Evolutionary conservation across 53 echinoderm and acorn worm genomes (phyloP).

Genomic region (Paracentrotus lividus): DNA sequence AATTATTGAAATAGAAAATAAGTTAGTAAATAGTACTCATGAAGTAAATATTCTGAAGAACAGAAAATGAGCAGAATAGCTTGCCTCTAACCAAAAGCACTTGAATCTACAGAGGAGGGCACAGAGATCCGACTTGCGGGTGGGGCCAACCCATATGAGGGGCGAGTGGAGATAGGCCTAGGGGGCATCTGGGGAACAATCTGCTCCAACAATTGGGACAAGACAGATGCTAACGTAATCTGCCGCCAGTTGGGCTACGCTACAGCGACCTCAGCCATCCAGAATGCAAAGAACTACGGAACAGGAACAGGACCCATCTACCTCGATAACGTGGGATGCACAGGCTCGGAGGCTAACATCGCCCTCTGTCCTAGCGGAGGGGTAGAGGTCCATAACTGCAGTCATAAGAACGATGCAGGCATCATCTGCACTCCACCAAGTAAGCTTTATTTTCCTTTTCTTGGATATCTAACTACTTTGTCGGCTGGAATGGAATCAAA

Average conservation of each 20-base stretch:
- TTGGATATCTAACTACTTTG: too few relatives aligned
- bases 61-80: neutral
- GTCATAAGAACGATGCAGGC: conserved; percentile 63
- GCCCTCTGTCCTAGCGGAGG: conserved; percentile 61
- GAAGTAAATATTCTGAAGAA: neutral
- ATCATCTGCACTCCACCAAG: conserved; percentile 58
- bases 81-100: neutral
- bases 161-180: conserved; percentile 62
- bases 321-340: conserved; percentile 61
- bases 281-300: neutral
- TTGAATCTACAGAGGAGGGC: conserved; percentile 12
- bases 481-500: too few relatives aligned
- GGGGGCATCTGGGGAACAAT: conserved; percentile 68
- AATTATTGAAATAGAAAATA: too few relatives aligned
- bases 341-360: conserved; percentile 59
- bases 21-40: too few relatives aligned
- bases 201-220: conserved; percentile 69
- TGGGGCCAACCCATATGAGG: conserved; percentile 58
- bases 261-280: conserved; percentile 31
- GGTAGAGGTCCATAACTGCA: conserved; percentile 66
- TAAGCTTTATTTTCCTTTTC: conserved; percentile 5
- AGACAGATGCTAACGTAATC: conserved; percentile 67
- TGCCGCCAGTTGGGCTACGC: conserved; percentile 59
- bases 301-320: conserved; percentile 52
- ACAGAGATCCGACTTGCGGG: conserved; percentile 64